A percentile compares a stretch with the other conserved stretches of the same genome.
phyloP scores from a whole-genome alignment of 2,797 vertebrate species.

The Epinephelus coioides region DNA sequence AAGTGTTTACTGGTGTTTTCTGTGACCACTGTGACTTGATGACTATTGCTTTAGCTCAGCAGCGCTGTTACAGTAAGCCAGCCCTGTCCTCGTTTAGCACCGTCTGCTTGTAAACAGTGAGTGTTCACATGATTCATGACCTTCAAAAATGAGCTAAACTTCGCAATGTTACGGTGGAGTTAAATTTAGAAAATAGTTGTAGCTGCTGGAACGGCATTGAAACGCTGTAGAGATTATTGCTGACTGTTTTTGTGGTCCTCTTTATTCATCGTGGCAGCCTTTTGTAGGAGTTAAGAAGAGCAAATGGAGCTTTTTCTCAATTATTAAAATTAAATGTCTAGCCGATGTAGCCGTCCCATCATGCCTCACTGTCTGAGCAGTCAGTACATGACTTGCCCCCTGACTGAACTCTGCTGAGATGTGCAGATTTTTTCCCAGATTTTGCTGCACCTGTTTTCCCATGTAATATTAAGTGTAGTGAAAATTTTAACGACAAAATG shows the following conservation, averaged over 20 bases:
- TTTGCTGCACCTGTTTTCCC: not conserved
- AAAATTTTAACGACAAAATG: not conserved
- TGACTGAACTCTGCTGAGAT: slow-evolving; percentile 12
- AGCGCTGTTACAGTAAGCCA: slow-evolving; percentile 17
- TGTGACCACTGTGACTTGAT: slow-evolving; percentile 60
- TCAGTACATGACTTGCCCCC: not conserved
- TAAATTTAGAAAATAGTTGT: not conserved
- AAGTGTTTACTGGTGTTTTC: slow-evolving; percentile 55
- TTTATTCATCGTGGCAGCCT: not conserved
- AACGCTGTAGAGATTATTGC: not conserved
- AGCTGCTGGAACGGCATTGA: not conserved
- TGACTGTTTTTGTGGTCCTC: not conserved
- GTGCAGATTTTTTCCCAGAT: not conserved
- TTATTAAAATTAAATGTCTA: not conserved
- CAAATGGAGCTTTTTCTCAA: not conserved
- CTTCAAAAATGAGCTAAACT: slow-evolving; percentile 4
- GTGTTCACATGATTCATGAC: not conserved
- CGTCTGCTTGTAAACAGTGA: slow-evolving; percentile 29
- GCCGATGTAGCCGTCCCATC: too few relatives aligned
- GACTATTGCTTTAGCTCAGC: slow-evolving; percentile 47
- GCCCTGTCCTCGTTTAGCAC: not conserved
- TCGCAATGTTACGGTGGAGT: not conserved
- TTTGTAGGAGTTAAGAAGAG: not conserved
- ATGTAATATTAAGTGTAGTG: not conserved
- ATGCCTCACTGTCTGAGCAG: slow-evolving; percentile 6